phyloP scores from a whole-genome alignment of 2,797 vertebrate genomes.

The Calcarius lapponicus region DNA sequence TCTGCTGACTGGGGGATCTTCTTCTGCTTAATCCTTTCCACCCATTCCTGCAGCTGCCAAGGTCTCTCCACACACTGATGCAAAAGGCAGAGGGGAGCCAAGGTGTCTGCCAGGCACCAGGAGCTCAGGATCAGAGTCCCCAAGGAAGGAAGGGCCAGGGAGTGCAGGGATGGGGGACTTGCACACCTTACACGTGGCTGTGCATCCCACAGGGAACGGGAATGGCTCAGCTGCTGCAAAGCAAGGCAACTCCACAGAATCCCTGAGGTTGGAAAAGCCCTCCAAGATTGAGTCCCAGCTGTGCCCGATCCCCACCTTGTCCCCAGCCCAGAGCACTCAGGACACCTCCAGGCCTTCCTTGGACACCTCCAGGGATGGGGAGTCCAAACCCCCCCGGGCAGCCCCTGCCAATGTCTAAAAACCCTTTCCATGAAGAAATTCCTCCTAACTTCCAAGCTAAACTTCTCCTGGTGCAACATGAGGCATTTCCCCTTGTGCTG shows the following conservation, averaged over 20 bases:
- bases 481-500: background rate
- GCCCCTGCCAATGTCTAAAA: background rate
- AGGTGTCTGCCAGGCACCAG: background rate
- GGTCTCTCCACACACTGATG: background rate
- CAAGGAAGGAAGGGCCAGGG: fast-evolving
- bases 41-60: background rate
- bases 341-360: background rate
- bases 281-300: fast-evolving
- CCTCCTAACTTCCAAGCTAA: background rate
- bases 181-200: fast-evolving
- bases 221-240: fast-evolving
- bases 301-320: fast-evolving
- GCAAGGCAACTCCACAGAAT: background rate
- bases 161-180: fast-evolving
- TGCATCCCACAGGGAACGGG: fast-evolving
- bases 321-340: background rate
- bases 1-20: background rate
- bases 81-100: background rate
- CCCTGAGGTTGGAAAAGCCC: fast-evolving
- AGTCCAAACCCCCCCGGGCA: background rate
- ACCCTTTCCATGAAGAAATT: background rate
- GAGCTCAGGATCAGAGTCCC: background rate
- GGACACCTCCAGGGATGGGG: background rate
- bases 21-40: background rate
- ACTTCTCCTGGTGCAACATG: background rate